phyloP scores from a whole-genome alignment of 2,113 vertebrate species.

The Mustela lutreola region DNA sequence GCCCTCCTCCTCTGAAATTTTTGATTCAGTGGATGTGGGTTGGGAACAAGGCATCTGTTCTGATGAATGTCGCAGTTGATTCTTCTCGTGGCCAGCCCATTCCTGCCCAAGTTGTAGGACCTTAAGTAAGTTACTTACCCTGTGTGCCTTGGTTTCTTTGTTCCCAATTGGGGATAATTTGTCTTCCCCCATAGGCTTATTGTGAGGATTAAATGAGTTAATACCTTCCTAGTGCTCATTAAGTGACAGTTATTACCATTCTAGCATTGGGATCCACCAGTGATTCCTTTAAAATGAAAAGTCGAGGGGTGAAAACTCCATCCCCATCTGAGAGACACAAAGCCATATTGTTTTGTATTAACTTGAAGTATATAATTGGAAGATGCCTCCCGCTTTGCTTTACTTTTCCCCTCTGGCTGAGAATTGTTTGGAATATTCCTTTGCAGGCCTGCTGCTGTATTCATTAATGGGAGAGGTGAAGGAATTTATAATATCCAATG shows the following conservation, averaged over 20 bases:
- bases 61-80: neutral
- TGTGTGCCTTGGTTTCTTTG: neutral
- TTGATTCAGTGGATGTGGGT: neutral
- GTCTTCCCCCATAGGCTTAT: neutral
- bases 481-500: neutral
- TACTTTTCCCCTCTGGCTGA: neutral
- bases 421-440: neutral
- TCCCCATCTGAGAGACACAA: neutral
- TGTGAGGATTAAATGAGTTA: conserved; percentile 1
- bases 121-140: neutral
- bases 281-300: conserved; percentile 18
- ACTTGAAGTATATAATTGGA: neutral
- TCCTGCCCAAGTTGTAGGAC: neutral
- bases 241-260: neutral
- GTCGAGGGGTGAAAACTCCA: neutral
- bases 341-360: neutral
- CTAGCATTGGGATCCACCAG: neutral
- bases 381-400: neutral
- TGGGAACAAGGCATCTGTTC: neutral
- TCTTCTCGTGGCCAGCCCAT: neutral
- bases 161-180: neutral
- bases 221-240: neutral
- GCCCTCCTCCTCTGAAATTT: neutral
- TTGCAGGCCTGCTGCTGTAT: neutral
- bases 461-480: conserved; percentile 5